These are phyloP conservation scores for Dasypolia templi DNA, from an alignment of 2,888 invertebrate genomes.

Conservation along the genomic window DNA sequence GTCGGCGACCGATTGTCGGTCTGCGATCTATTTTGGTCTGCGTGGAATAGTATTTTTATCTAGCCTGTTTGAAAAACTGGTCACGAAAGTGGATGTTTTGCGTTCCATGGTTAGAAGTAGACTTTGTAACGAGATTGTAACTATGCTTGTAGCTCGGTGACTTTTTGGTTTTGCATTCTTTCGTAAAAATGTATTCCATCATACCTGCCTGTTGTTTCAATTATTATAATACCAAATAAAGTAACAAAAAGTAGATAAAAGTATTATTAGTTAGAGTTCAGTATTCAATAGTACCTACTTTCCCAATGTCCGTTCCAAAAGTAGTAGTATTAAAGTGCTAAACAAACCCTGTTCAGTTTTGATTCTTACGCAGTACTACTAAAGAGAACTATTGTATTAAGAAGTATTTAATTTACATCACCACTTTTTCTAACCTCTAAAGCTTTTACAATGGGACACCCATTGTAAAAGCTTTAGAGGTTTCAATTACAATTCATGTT, in stretches of 20 bases:
- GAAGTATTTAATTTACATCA: no score
- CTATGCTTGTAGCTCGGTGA: constrained; percentile 4
- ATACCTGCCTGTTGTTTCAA: not conserved
- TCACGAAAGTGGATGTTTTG: constrained; percentile 27
- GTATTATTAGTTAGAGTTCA: not conserved
- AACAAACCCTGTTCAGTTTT: no score
- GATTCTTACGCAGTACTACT: no score
- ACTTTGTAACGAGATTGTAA: constrained; percentile 24
- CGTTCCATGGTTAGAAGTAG: constrained; percentile 22
- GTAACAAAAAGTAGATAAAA: not conserved
- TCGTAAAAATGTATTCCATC: not conserved
- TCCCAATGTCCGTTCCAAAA: no score
- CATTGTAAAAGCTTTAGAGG: no score
- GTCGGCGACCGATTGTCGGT: constrained; percentile 45
- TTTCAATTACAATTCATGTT: no score
- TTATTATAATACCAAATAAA: not conserved
- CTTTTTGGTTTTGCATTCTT: constrained; percentile 29
- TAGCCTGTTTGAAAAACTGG: constrained; percentile 46
- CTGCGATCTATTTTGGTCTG: constrained; percentile 44
- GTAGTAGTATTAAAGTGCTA: no score
- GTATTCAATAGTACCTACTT: no score
- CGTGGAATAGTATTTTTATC: constrained; percentile 40
- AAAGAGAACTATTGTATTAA: no score
- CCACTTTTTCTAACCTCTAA: no score
- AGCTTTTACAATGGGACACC: no score